These are phyloP conservation scores for Mesorhabditis sp. DNA, from an alignment of 2,888 invertebrate species.

Conservation along the genomic window DNA sequence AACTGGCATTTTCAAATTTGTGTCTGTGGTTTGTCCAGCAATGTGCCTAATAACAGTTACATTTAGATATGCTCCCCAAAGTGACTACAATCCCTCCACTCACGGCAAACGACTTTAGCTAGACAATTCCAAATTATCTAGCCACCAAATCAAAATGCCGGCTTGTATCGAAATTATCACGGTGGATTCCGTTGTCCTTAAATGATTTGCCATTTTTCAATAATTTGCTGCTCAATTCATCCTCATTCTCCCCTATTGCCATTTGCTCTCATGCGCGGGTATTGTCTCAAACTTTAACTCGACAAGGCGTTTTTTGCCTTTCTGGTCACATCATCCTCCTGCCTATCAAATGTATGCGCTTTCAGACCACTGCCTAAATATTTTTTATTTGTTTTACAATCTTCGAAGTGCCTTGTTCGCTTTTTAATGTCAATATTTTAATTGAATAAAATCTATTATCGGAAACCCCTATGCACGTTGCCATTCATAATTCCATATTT, in stretches of 20 bases:
- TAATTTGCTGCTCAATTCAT: not conserved
- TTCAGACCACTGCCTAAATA: too few species aligned
- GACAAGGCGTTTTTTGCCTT: not conserved
- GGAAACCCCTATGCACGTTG: too few species aligned
- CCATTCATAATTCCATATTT: too few species aligned
- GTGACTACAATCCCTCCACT: not conserved
- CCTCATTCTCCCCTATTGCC: not conserved
- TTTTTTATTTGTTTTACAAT: too few species aligned
- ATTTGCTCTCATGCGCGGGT: not conserved
- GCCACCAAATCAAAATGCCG: constrained; percentile 3
- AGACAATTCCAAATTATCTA: not conserved
- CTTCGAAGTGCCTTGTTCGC: too few species aligned
- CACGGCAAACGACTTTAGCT: constrained; percentile 1
- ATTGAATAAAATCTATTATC: too few species aligned
- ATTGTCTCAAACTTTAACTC: not conserved
- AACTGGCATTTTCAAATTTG: not conserved
- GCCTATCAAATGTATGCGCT: too few species aligned
- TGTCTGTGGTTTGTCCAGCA: not conserved
- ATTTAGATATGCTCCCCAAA: constrained; percentile 4
- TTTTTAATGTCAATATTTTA: too few species aligned
- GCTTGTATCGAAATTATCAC: not conserved
- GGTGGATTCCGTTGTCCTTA: too few species aligned
- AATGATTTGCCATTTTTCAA: not conserved
- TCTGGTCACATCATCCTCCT: too few species aligned
- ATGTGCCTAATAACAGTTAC: not conserved